phyloP scores from a whole-genome alignment of 1,140 invertebrate genomes.

The Maconellicoccus hirsutus region DNA sequence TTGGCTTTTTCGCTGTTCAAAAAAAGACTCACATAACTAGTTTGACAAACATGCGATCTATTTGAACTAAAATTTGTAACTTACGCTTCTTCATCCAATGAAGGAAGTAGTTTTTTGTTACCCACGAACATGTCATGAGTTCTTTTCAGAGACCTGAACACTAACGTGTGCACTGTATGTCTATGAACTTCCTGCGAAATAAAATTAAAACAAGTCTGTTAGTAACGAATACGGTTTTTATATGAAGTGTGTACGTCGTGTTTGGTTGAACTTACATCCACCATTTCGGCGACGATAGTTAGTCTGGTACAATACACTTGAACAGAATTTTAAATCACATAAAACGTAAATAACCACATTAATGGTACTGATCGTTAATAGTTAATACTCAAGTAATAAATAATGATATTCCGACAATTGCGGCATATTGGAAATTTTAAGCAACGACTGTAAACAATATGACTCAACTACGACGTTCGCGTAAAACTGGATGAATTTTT shows the following conservation, averaged over 20 bases:
- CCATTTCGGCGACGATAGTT: too few species aligned
- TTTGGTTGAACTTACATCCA: neutral
- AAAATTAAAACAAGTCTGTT: neutral
- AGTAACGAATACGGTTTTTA: neutral
- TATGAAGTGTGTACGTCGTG: neutral
- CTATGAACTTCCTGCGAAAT: conserved; percentile 71
- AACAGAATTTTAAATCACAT: too few species aligned
- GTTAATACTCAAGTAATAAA: too few species aligned
- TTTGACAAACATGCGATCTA: conserved; percentile 12
- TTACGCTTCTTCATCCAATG: conserved; percentile 68
- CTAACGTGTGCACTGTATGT: conserved; percentile 91
- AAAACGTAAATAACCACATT: too few species aligned
- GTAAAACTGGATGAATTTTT: too few species aligned
- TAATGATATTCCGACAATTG: too few species aligned
- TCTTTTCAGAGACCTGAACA: conserved; percentile 92
- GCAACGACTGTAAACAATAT: too few species aligned
- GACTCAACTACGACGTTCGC: too few species aligned
- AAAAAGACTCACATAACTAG: conserved; percentile 26
- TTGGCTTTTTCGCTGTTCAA: conserved; percentile 61
- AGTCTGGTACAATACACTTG: too few species aligned
- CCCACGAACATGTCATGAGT: conserved; percentile 96
- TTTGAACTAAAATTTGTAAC: conserved; percentile 33
- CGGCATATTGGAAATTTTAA: too few species aligned
- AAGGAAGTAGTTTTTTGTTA: conserved; percentile 78
- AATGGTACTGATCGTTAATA: too few species aligned